Conservation (phyloP, 2,797 vertebrate species). For the Natrix natrix region DNA sequence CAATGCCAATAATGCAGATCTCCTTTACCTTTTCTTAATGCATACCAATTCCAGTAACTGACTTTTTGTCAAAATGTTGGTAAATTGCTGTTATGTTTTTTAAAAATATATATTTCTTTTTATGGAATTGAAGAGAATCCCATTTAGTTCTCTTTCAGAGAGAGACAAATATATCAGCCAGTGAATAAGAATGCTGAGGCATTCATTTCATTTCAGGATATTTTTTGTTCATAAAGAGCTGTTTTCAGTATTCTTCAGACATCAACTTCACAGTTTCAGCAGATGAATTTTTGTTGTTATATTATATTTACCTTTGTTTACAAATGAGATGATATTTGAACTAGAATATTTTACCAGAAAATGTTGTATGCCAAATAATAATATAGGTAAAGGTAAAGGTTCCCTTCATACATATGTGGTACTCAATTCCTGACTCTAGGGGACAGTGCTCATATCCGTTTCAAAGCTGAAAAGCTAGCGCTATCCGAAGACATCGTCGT, state of each 20-base stretch:
- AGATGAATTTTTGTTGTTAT: neutral
- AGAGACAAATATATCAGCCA: conserved; percentile 18
- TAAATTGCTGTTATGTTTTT: conserved; percentile 55
- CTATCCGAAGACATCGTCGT: too few species aligned
- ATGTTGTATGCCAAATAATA: neutral
- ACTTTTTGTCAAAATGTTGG: conserved; percentile 63
- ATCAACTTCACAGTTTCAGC: neutral
- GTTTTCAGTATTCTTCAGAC: neutral
- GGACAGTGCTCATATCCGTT: too few species aligned
- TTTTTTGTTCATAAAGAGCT: neutral
- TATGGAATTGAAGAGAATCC: conserved; percentile 57
- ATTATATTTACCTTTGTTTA: neutral
- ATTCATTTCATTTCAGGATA: conserved; percentile 31
- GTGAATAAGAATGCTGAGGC: conserved; percentile 24
- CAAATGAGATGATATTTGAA: neutral
- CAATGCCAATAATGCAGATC: conserved; percentile 36
- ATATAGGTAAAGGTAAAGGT: neutral
- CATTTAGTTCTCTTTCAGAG: conserved; percentile 38
- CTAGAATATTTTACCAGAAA: neutral
- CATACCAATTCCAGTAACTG: conserved; percentile 58
- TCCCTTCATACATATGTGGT: too few species aligned
- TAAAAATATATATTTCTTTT: conserved; percentile 43
- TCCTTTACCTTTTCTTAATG: conserved; percentile 58
- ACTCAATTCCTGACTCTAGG: too few species aligned
- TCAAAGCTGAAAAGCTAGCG: too few species aligned